Conservation (phyloP, 2,113 vertebrate species). For the Gila orcuttii region DNA sequence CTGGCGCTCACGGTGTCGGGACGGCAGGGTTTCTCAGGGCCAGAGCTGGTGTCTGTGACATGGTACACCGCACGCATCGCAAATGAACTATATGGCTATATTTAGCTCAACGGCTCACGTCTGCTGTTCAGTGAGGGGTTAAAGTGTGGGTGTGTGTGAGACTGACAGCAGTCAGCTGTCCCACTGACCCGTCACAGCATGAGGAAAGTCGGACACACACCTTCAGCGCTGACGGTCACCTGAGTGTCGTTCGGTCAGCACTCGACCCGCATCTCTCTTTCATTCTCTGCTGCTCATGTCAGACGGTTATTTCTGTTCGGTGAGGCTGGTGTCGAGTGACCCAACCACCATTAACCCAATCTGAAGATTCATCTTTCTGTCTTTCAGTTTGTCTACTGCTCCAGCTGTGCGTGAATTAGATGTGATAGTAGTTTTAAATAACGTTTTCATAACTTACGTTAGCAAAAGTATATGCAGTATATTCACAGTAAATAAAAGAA, state of each 20-base stretch:
- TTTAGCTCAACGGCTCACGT: neutral
- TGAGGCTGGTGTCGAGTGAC: slow-evolving; percentile 22
- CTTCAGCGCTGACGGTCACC: neutral
- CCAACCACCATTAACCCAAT: neutral
- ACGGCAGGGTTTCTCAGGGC: neutral
- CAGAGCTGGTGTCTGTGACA: slow-evolving; percentile 23
- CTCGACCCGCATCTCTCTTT: neutral
- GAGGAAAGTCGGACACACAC: neutral
- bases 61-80: neutral
- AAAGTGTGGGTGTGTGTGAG: neutral
- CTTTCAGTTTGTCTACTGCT: neutral
- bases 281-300: neutral
- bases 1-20: neutral
- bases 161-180: neutral
- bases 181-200: neutral
- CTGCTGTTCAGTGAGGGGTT: neutral
- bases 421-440: neutral
- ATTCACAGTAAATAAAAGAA: too few species aligned
- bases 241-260: neutral
- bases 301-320: slow-evolving; percentile 44
- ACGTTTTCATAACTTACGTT: too few species aligned
- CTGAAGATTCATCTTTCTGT: neutral
- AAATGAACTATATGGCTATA: neutral
- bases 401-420: neutral
- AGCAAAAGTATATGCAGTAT: too few species aligned